phyloP scores from a whole-genome alignment of 2,888 invertebrate species.

The Drosophila nr. fundita region DNA sequence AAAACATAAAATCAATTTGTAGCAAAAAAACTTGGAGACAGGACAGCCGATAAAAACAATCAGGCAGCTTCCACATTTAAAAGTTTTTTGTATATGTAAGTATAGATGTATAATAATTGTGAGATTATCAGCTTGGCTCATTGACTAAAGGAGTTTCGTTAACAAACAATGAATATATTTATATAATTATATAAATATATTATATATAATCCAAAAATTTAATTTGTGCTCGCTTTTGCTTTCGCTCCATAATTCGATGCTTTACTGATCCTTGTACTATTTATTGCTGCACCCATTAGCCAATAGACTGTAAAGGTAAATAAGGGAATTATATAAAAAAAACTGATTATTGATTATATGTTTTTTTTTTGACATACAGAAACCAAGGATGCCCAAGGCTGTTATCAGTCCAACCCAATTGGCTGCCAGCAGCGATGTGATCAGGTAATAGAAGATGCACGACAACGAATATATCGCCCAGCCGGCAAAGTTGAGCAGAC shows the following conservation, averaged over 20 bases:
- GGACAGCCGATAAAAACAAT: conserved; percentile 41
- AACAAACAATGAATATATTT: conserved; percentile 47
- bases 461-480: conserved; percentile 86
- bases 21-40: conserved; percentile 41
- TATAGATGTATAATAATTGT: conserved; percentile 59
- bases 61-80: conserved; percentile 34
- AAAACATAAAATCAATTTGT: conserved; percentile 37
- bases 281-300: conserved; percentile 91
- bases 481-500: conserved; percentile 89
- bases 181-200: background rate
- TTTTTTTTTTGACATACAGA: conserved; percentile 88
- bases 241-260: conserved; percentile 91
- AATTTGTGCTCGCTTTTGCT: conserved; percentile 65
- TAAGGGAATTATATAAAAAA: background rate
- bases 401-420: conserved; percentile 85
- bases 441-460: conserved; percentile 77
- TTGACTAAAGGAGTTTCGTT: conserved; percentile 61
- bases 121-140: conserved; percentile 76
- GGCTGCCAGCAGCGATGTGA: conserved; percentile 84
- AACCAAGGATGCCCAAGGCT: conserved; percentile 87
- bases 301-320: conserved; percentile 88
- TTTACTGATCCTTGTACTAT: conserved; percentile 93
- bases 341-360: background rate
- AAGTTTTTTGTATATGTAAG: conserved; percentile 37
- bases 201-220: conserved; percentile 38